Evolutionary conservation across 2,113 vertebrate genomes (phyloP).

Genomic region (Thymallus thymallus): DNA sequence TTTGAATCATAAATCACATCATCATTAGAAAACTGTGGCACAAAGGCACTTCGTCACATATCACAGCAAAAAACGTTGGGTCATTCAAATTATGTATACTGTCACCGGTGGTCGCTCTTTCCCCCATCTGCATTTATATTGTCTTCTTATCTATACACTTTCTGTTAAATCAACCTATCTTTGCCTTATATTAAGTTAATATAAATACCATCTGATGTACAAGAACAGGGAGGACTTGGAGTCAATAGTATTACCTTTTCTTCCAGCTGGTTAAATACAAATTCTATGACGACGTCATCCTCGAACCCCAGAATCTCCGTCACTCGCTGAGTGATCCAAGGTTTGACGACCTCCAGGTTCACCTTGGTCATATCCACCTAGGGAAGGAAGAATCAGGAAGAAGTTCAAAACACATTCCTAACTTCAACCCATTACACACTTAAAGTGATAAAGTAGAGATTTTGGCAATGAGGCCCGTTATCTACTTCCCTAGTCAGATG

Average conservation of each 20-base stretch:
- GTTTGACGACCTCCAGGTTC: constrained; percentile 99
- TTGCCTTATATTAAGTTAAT: constrained; percentile 43
- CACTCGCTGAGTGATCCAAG: constrained; percentile 99
- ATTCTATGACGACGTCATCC: constrained; percentile 99
- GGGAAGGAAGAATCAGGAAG: background rate
- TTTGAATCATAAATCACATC: constrained; percentile 99
- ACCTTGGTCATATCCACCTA: constrained; percentile 99
- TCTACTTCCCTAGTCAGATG: too few species aligned
- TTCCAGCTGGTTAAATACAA: constrained; percentile 99
- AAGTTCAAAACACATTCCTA: background rate
- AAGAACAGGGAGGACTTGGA: constrained; percentile 12
- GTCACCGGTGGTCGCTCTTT: constrained; percentile 59
- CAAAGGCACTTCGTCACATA: constrained; percentile 92
- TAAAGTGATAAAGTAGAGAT: too few species aligned
- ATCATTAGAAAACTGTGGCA: constrained; percentile 99
- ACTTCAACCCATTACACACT: background rate
- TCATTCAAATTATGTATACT: constrained; percentile 69
- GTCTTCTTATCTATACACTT: constrained; percentile 47
- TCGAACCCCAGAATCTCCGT: constrained; percentile 99
- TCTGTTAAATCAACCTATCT: constrained; percentile 21
- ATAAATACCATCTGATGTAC: constrained; percentile 32
- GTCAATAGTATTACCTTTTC: constrained; percentile 90
- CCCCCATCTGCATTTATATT: constrained; percentile 62
- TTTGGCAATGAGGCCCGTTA: too few species aligned
- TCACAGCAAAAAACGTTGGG: constrained; percentile 88